These are phyloP conservation scores for Acholoe squamosa DNA, from an alignment of 2,888 invertebrate genomes.

Conservation along the genomic window DNA sequence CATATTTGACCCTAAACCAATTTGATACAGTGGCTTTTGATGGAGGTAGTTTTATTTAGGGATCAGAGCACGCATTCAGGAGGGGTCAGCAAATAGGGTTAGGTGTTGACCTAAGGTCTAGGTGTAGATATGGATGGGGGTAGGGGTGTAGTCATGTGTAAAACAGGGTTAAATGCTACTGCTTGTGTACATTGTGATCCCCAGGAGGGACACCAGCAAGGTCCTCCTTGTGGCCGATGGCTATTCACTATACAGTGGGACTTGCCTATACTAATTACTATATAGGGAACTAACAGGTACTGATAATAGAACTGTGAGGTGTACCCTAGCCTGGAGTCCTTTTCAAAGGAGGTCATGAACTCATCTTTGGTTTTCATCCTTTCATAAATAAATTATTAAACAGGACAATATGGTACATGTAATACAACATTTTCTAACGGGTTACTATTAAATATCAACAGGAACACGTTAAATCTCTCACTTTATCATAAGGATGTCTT, in stretches of 20 bases:
- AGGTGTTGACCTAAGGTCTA: neutral
- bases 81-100: neutral
- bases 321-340: too few relatives aligned
- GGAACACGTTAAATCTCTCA: too few relatives aligned
- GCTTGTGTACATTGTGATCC: neutral
- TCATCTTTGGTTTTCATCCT: too few relatives aligned
- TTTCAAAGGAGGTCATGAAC: too few relatives aligned
- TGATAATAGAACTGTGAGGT: too few relatives aligned
- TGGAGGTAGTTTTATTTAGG: neutral
- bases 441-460: too few relatives aligned
- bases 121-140: neutral
- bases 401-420: too few relatives aligned
- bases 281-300: too few relatives aligned
- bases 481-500: too few relatives aligned
- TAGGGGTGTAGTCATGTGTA: neutral
- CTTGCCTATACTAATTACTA: too few relatives aligned
- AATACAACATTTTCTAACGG: too few relatives aligned
- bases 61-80: neutral
- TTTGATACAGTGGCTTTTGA: neutral
- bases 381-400: too few relatives aligned
- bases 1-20: neutral
- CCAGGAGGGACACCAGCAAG: neutral
- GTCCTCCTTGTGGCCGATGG: neutral
- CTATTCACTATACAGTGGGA: neutral
- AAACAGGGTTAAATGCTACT: conserved; percentile 23